Conservation (phyloP, 37 sponge, comb jelly and placozoan species). For the Diacarnus erythraeanus region DNA sequence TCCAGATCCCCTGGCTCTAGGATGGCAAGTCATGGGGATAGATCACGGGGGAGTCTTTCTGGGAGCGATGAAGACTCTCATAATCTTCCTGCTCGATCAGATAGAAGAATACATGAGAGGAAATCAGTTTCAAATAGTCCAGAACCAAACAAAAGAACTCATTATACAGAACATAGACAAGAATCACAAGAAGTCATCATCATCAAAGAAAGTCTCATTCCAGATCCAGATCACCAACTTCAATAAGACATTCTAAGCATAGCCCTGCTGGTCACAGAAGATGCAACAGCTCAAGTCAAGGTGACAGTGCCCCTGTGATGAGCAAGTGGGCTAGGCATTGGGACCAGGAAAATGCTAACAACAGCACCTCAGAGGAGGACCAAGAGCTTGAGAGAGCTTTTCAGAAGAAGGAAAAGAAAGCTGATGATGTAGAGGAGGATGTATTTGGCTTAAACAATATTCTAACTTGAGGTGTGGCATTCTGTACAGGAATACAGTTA, state of each 20-base stretch:
- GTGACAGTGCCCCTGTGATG: not conserved
- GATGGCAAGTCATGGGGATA: not conserved
- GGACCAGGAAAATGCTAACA: not conserved
- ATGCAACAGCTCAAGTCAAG: not conserved
- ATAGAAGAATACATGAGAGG: too few species aligned
- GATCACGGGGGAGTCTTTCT: not conserved
- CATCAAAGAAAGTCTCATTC: not conserved
- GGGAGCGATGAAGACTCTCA: not conserved
- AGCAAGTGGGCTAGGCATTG: slow-evolving; percentile 36
- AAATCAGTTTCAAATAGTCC: not conserved
- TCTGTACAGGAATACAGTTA: too few species aligned
- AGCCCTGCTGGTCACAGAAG: not conserved
- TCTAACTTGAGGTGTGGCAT: not conserved
- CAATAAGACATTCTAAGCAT: too few species aligned
- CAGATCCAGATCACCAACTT: not conserved
- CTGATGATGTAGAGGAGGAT: slow-evolving; percentile 3
- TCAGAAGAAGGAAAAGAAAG: slow-evolving; percentile 1
- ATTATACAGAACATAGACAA: not conserved
- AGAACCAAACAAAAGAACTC: too few species aligned
- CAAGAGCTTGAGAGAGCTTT: slow-evolving; percentile 18
- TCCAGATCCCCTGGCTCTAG: not conserved
- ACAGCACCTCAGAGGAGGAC: slow-evolving; percentile 18
- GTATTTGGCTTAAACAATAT: slow-evolving; percentile 24
- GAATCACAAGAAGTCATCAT: too few species aligned
- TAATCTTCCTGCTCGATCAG: too few species aligned